These are phyloP conservation scores for Probosciger aterrimus DNA, from an alignment of 2,113 vertebrate species.

Conservation along the genomic window DNA sequence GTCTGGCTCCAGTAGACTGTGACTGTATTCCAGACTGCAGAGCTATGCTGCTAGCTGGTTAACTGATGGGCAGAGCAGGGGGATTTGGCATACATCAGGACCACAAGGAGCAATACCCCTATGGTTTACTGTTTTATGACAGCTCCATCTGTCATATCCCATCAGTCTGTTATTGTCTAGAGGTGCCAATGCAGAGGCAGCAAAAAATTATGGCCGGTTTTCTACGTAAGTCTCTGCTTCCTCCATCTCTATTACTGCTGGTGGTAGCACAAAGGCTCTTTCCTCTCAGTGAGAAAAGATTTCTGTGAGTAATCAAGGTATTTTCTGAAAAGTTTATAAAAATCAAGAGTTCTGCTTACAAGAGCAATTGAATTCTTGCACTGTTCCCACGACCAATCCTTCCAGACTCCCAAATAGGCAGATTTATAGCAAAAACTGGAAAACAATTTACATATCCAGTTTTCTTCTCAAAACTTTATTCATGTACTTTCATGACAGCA, in stretches of 20 bases:
- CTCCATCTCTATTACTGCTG: neutral
- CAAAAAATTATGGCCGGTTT: neutral
- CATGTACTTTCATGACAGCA: neutral
- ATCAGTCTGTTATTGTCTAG: neutral
- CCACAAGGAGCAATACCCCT: neutral
- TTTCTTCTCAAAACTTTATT: neutral
- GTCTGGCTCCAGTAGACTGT: rapidly evolving
- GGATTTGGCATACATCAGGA: neutral
- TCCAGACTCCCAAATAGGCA: neutral
- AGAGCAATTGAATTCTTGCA: rapidly evolving
- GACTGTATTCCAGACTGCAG: neutral
- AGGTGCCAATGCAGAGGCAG: neutral
- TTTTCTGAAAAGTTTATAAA: neutral
- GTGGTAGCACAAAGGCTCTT: neutral
- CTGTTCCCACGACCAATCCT: neutral
- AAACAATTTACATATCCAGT: neutral
- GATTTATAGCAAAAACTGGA: neutral
- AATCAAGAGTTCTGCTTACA: neutral
- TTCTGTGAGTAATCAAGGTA: rapidly evolving
- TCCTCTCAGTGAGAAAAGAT: neutral
- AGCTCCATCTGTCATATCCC: neutral
- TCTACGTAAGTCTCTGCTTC: neutral
- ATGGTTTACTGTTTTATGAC: neutral
- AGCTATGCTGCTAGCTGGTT: rapidly evolving
- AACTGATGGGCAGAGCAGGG: rapidly evolving